Base-by-base conservation (phyloP, 2,797 vertebrate genomes). In the Ataeniobius toweri region DNA sequence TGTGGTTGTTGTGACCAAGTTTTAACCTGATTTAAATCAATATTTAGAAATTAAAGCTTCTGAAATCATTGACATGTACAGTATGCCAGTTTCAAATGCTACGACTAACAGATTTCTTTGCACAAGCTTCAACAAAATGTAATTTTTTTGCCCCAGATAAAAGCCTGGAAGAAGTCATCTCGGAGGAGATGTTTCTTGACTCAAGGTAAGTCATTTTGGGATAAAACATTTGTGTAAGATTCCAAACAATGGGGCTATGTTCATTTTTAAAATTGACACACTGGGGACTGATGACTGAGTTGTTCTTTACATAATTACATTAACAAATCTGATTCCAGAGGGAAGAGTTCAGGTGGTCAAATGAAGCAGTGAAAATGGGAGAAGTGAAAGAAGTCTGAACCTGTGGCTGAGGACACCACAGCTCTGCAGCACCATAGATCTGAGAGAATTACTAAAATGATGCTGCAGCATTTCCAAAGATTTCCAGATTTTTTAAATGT, bases 361-460 rank as follows among this genome's bases (percentile, higher is more conserved):
- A 79, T 51, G 6, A 80, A 81, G 48, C 48, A 6, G 61, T 6
- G 28, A 79, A 68, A 77, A 63, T 46, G 76, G 69, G 56, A 72
- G 77, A 78, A 58, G 55, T 36, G 77, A 79, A 83, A 82, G 16
- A 81, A 80, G 71, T 7, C n/a, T 67, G 69, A 80, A 73, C 76
- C 71, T 78, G 69, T 46, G 55, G 13, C 72, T 65, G 59, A 75
- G 78, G 61, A 80, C 56, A 80, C 7, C 39, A 72, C 63, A 74
- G 41, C 39, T 70, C 74, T 76, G 41, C 55, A 77, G 80, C 82
- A 88, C 83, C 84, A 74, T 83, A 89, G 86, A 92, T 87, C 81
- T 82, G 76, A 71, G 80, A 80, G 80, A 83, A 82, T 81, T 88
- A 84, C 80, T 86, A 46, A 89, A 85, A 83, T 83, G 71, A 75